Base-by-base conservation (phyloP, 2,888 invertebrate species). In the Drosophila gaucha region DNA sequence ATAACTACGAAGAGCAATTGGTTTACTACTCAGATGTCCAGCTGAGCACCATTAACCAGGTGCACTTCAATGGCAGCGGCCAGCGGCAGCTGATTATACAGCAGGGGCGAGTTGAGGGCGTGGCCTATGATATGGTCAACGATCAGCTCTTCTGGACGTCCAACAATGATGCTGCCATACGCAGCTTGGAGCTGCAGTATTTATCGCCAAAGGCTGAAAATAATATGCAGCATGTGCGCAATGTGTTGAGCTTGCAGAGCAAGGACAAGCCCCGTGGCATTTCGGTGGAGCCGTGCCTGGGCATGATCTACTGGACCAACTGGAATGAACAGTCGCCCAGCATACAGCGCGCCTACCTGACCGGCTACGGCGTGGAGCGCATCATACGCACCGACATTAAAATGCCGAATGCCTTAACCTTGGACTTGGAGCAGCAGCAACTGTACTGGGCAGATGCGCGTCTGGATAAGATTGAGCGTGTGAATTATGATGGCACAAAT, bases 21-120 rank as follows among this genome's bases (percentile, higher is more conserved):
- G 92, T 97, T 47, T 97, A 96, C 92, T 98, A 96, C 92, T 97
- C 97, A 0, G 97, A 97, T 92, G 97, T 97, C 68, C 96, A 97
- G 90, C 93, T 95, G 87, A 97, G 96, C 58, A 94, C 96, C 75
- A 97, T 98, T 88, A 95, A 96, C 92, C 93, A 94, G 30, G 97
- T 96, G 44, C 93, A 93, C 89, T 97, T 97, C 92, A 95, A 97
- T 92, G 97, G 97, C 46, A 93, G 94, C 28, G 94, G 93, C 1
- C 96, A 96, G 91, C 92, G 92, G 33, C 93, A 95, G 36, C 92
- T 97, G 68, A 93, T 96, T 9, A 94, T 94, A 80, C 94, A 95
- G 82, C 95, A 96, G 91, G 96, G 96, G 9, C 95, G 96, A 0
- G 97, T 97, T 6, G 97, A 98, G 92, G 98, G 97, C 36, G 92